Evolutionary conservation across 2,113 vertebrate species (phyloP), one percentile per base, ranked within the genome.

Genomic region (Tiliqua scincoides): DNA sequence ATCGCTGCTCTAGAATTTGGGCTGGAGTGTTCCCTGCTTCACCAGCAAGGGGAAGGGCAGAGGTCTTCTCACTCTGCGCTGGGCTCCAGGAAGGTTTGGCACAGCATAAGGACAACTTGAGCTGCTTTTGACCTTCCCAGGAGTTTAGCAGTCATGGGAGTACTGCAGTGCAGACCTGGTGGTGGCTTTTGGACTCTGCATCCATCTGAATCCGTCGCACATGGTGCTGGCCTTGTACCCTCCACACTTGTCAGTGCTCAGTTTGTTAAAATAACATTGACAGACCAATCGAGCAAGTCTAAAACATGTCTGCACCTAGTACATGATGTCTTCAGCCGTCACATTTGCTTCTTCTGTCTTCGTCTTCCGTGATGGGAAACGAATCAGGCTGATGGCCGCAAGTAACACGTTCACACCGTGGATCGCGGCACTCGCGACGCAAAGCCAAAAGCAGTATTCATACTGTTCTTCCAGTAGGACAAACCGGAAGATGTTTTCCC

Each of bases 371-470:
- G 97, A 96, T n/a, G 98, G 98, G 63, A 99, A 96, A 62, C 95
- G 94, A 85, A 99, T 97, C 30, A 94, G 95, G 87, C 98, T 99
- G 92, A 98, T 96, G 9, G 98, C 97, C 40, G 99, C 96, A 30
- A 98, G 95, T 1, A 98, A 93, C 89, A 99, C 93, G 93, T 98
- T 98, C 8, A 96, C 96, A 1, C 96, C 96, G 0, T 98, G 98
- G 83, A 97, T 96, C 0, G 90, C 95, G 37, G 97, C 91, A 52
- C 98, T 98, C 91, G 97, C 98, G 81, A 99, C 97, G 3, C 98
- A 98, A 65, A 99, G 94, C 98, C 98, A 99, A 87, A 99, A 99
- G 1, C 97, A 99, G 94, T 96, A 96, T 89, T 98, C 97, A 48
- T 98, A 97, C 57, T 3, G 82, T 87, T 99, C 97, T 6, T 98